Conservation (phyloP, 2,888 invertebrate species). For the Rotaria socialis region DNA sequence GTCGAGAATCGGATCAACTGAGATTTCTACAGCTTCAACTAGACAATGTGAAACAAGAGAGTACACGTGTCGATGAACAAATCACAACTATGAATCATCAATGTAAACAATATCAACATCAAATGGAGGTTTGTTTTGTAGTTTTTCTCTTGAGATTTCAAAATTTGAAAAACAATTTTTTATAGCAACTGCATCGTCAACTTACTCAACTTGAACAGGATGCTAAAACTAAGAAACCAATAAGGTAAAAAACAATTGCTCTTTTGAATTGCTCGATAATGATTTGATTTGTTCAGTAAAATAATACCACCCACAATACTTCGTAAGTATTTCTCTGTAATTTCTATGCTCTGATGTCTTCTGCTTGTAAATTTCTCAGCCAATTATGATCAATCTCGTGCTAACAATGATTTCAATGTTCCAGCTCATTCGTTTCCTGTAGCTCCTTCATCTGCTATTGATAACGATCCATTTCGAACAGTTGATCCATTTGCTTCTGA, state of each 20-base stretch:
- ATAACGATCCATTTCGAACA: conserved; percentile 33
- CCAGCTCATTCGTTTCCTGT: background rate
- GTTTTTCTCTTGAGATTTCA: no score
- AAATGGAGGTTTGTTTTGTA: conserved; percentile 12
- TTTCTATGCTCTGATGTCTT: background rate
- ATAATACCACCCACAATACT: background rate
- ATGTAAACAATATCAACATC: conserved; percentile 6
- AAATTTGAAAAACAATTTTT: no score
- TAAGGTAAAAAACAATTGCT: background rate
- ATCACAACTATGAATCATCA: background rate
- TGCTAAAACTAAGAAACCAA: background rate
- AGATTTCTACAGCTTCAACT: background rate
- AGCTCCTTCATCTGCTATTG: background rate
- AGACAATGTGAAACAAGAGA: background rate
- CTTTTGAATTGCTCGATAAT: no score
- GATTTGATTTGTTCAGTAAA: background rate
- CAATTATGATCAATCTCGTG: background rate
- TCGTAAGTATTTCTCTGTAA: background rate
- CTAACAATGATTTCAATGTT: background rate
- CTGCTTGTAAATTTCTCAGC: background rate
- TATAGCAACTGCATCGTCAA: background rate
- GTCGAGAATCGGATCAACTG: background rate
- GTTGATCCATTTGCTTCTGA: conserved; percentile 30
- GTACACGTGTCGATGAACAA: background rate
- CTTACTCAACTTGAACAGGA: background rate